phyloP scores from a whole-genome alignment of 2,113 vertebrate species.

The Scalopus aquaticus region DNA sequence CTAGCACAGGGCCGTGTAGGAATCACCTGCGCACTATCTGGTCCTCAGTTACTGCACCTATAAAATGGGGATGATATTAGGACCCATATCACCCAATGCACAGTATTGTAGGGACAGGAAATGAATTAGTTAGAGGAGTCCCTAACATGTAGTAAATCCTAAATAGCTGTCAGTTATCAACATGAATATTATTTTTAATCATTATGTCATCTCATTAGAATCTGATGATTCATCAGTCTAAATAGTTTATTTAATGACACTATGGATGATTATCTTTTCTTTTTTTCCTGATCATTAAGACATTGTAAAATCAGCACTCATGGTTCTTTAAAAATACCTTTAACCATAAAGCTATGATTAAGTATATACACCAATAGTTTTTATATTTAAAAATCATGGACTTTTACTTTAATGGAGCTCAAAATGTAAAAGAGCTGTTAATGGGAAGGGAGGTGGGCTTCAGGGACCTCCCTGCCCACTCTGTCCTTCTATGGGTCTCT shows the following conservation, averaged over 20 bases:
- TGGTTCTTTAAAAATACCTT: neutral
- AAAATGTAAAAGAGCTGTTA: neutral
- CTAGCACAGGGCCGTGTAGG: neutral
- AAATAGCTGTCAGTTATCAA: neutral
- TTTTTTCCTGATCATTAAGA: neutral
- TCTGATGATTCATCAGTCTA: neutral
- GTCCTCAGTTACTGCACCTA: neutral
- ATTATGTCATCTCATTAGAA: neutral
- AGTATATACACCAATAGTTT: neutral
- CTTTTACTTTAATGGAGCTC: constrained; percentile 12
- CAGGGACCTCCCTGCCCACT: neutral
- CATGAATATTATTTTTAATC: neutral
- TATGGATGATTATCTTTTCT: neutral
- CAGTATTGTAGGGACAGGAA: neutral
- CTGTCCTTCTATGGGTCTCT: neutral
- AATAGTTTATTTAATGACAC: neutral
- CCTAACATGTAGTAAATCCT: neutral
- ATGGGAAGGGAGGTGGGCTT: neutral
- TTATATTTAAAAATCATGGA: neutral
- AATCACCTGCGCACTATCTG: neutral
- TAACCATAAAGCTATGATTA: neutral
- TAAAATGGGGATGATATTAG: neutral
- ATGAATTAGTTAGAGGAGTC: neutral
- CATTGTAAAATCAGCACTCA: constrained; percentile 7
- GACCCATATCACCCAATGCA: neutral